These are phyloP conservation scores for Caenorhabditis auriculariae DNA, from an alignment of 2,888 invertebrate genomes.

Conservation along the genomic window DNA sequence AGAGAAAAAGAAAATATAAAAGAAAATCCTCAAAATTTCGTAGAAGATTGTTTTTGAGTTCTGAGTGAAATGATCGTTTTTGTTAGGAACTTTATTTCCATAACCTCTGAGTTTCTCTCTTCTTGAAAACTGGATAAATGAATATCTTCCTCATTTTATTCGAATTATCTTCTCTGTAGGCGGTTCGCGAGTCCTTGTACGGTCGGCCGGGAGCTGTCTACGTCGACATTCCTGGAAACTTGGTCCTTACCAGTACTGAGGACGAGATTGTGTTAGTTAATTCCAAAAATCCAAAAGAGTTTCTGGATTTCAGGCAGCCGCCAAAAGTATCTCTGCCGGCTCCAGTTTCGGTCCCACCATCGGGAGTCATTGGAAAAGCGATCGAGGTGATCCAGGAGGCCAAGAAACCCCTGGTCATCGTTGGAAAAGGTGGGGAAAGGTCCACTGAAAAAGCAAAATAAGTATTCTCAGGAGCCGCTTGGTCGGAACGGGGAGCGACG, in stretches of 20 bases:
- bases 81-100: not conserved
- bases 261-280: constrained; percentile 28
- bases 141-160: not conserved
- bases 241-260: constrained; percentile 60
- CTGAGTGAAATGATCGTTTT: too few relatives aligned
- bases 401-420: constrained; percentile 79
- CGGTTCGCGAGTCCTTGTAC: constrained; percentile 78
- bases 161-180: constrained; percentile 65
- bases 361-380: constrained; percentile 74
- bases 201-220: constrained; percentile 89
- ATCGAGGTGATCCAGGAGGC: constrained; percentile 75
- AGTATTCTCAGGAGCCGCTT: constrained; percentile 41
- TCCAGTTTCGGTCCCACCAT: constrained; percentile 75
- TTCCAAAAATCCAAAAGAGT: not conserved
- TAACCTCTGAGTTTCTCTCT: not conserved
- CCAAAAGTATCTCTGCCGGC: constrained; percentile 67
- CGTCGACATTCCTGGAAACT: constrained; percentile 86
- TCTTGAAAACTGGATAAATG: not conserved
- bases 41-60: too few relatives aligned
- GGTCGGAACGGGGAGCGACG: constrained; percentile 54
- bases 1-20: too few relatives aligned
- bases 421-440: constrained; percentile 86
- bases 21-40: too few relatives aligned
- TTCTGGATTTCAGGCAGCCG: constrained; percentile 20
- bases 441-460: too few relatives aligned